These are phyloP conservation scores for Simalia tracyae DNA, from an alignment of 2,797 vertebrate species.

Conservation along the genomic window DNA sequence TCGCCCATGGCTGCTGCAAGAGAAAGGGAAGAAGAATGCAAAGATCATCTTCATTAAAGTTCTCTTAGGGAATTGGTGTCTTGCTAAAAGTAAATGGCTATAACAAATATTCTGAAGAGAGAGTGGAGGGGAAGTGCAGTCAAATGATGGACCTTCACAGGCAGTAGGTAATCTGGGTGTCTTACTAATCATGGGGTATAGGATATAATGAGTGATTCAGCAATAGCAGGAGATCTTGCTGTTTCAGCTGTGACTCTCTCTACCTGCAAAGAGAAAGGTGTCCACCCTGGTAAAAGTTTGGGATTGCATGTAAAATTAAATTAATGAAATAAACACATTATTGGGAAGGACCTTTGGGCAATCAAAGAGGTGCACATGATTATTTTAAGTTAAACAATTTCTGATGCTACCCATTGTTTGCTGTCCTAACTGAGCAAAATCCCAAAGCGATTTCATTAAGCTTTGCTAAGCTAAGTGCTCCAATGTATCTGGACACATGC, in stretches of 20 bases:
- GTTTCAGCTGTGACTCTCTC: not conserved
- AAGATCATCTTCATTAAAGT: not conserved
- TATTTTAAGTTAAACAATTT: not conserved
- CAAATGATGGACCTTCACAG: not conserved
- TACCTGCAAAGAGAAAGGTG: not conserved
- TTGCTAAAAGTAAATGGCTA: not conserved
- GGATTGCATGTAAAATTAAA: not conserved
- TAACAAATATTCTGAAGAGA: not conserved
- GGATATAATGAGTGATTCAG: not conserved
- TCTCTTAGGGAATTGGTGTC: not conserved
- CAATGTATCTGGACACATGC: not conserved
- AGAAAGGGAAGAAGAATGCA: not conserved
- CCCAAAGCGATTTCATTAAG: not conserved
- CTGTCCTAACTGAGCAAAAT: not conserved
- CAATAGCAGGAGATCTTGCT: not conserved
- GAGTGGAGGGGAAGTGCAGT: no score
- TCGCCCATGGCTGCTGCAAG: slow-evolving; percentile 80
- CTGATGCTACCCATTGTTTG: not conserved
- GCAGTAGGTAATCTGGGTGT: not conserved
- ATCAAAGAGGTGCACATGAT: not conserved
- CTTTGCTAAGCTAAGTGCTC: not conserved
- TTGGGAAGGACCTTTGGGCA: not conserved
- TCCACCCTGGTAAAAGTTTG: not conserved
- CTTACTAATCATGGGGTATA: not conserved
- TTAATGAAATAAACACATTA: not conserved